Percentiles rank a stretch among this genome's conserved stretches.
These are phyloP conservation scores for Crypturellus undulatus DNA, from an alignment of 2,113 vertebrate species.

Conservation along the genomic window DNA sequence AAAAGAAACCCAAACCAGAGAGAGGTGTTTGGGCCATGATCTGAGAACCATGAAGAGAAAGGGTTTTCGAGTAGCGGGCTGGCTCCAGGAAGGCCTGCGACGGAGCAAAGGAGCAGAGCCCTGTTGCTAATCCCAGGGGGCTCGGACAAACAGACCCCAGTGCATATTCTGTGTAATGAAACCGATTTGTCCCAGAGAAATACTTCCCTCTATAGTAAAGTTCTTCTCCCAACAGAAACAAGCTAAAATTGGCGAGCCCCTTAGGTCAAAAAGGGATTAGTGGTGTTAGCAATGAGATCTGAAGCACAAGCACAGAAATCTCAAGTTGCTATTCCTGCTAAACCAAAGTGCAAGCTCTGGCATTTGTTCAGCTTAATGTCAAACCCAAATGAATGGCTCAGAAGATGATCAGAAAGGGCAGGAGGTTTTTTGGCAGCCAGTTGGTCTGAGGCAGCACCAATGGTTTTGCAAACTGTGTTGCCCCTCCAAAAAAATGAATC, in stretches of 20 bases:
- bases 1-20: background rate
- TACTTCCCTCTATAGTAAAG: background rate
- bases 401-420: background rate
- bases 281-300: background rate
- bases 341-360: background rate
- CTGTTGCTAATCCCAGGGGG: background rate
- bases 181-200: slow-evolving; percentile 17
- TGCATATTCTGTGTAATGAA: background rate
- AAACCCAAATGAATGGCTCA: background rate
- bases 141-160: background rate
- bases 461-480: background rate
- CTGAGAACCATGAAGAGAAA: background rate
- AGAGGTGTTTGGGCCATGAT: background rate
- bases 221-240: slow-evolving; percentile 34
- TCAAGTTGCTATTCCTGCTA: background rate
- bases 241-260: background rate
- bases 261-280: slow-evolving; percentile 22
- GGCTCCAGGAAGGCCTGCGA: background rate
- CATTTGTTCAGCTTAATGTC: background rate
- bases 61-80: background rate
- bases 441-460: background rate
- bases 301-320: slow-evolving; percentile 17
- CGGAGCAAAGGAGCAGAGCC: background rate
- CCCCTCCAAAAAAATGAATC: background rate
- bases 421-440: background rate